These are phyloP conservation scores for Montifringilla adamsi DNA, from an alignment of 2,113 vertebrate species.

Conservation along the genomic window DNA sequence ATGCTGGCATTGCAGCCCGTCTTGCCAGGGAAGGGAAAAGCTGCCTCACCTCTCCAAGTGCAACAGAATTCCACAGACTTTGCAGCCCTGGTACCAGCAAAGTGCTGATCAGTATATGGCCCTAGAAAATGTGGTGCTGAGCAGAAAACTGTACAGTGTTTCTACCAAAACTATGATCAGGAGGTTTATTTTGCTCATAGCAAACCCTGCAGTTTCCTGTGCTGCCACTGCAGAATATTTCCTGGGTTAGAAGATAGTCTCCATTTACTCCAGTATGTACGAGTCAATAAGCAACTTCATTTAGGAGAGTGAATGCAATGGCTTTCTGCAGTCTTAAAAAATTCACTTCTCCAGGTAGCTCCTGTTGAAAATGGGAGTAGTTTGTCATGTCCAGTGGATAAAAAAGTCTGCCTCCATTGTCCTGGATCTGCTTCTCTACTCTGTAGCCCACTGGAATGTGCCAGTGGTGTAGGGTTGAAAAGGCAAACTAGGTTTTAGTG, in stretches of 20 bases:
- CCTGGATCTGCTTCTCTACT: background rate
- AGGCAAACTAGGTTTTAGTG: background rate
- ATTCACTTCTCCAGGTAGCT: background rate
- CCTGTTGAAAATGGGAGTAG: background rate
- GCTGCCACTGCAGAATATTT: background rate
- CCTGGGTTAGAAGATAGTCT: background rate
- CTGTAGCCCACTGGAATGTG: background rate
- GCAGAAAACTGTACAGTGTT: background rate
- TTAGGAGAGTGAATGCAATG: background rate
- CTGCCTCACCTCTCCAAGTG: background rate
- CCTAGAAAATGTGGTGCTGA: background rate
- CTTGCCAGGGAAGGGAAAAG: accelerated
- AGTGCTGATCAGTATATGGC: background rate
- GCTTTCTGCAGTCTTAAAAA: background rate
- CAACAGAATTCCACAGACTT: background rate
- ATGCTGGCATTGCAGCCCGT: background rate
- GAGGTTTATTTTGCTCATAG: background rate
- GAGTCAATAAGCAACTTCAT: background rate
- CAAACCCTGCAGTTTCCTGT: background rate
- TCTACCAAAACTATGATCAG: background rate
- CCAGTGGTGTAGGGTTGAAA: background rate
- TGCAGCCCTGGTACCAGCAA: background rate
- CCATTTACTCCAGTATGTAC: background rate
- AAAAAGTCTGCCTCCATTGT: background rate
- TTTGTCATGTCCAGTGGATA: background rate